Base-by-base conservation (phyloP, 2,888 invertebrate genomes). In the Sarcophaga caerulescens region DNA sequence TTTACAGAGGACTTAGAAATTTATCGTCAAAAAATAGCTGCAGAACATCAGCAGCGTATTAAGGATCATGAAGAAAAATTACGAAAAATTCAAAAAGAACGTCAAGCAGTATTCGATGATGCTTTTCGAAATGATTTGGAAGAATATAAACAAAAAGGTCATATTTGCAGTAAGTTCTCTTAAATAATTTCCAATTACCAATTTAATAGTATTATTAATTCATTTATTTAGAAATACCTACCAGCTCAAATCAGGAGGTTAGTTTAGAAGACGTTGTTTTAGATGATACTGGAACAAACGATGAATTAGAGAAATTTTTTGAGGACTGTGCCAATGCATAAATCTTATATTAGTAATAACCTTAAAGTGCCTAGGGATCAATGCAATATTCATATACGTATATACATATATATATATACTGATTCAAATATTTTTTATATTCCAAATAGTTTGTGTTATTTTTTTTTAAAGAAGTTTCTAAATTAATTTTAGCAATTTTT, bases 51-150 rank as follows among this genome's bases (percentile, higher is more conserved):
- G 12, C 93, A 94, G 57, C 94, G 94, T 90, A 93, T 96, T 1
- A 90, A 93, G 47, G 93, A 94, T 85, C 90, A 92, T n/a, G 96
- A 96, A 89, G 90, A 93, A 44, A 94, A 94, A 71, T 94, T 95
- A 81, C 94, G 94, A 79, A 93, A 93, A 87, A 91, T 94, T 10
- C 93, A 95, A 88, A 94, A 94, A 88, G 96, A 96, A 90, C 93
- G 96, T 52, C 96, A 96, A 89, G 94, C 95, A 84, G 95, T 95
- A 1, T 96, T 96, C 89, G 95, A 95, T 88, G 95, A 95, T 90
- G 96, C 95, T 14, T 96, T 96, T 90, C 95, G 95, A 90, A 94
- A 94, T 89, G 96, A 96, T 91, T 91, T 96, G 87, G 94, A 95
- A 88, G 94, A 94, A 75, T 96, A 94, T 89, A 96, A 95, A 90